Evolutionary conservation across 2,797 vertebrate genomes (phyloP).

Genomic region (Sebastolobus altivelis): DNA sequence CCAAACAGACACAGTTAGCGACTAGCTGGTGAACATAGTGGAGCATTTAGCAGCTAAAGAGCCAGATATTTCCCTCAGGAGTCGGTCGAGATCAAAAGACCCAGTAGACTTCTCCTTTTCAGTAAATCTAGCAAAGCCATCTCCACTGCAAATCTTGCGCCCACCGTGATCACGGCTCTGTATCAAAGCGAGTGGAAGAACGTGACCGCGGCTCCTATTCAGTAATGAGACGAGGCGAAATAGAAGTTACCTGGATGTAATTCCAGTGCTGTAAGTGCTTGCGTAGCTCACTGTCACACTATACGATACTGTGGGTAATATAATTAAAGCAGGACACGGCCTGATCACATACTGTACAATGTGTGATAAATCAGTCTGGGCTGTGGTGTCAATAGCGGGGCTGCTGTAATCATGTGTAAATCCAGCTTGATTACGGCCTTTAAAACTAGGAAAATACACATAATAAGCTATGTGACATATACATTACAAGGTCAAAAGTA

Average conservation of each 20-base stretch:
- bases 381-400: not conserved
- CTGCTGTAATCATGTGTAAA: not conserved
- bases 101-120: not conserved
- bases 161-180: conserved; percentile 1
- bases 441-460: not conserved
- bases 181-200: not conserved
- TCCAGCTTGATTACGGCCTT: not conserved
- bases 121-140: conserved; percentile 1
- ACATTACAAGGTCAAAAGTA: not conserved
- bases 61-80: conserved; percentile 48
- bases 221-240: conserved; percentile 16
- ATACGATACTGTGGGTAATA: not conserved
- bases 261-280: conserved; percentile 7
- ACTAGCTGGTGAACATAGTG: conserved; percentile 26
- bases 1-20: conserved; percentile 5
- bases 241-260: conserved; percentile 27
- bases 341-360: not conserved
- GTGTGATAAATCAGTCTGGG: conserved; percentile 2
- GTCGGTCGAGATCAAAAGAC: conserved; percentile 7
- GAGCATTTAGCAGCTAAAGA: conserved; percentile 36
- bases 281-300: not conserved
- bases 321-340: conserved; percentile 7
- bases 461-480: not conserved
- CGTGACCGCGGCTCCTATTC: not conserved
- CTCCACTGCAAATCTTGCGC: not conserved